phyloP scores from a whole-genome alignment of 2,888 invertebrate genomes.

The Hermaeophaga mercurialis region DNA sequence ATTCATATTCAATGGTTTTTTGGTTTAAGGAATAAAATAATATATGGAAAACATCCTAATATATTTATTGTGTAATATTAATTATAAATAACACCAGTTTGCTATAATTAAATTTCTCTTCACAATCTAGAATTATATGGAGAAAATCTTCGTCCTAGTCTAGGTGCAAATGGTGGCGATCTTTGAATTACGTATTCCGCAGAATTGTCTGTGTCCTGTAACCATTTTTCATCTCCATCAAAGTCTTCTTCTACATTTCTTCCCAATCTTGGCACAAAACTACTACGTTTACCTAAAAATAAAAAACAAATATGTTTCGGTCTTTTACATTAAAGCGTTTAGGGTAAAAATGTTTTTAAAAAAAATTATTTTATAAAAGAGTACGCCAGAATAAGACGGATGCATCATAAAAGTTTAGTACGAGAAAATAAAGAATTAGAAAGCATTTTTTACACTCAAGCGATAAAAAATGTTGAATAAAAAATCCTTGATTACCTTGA shows the following conservation, averaged over 20 bases:
- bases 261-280: conserved; percentile 60
- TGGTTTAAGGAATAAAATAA: conserved; percentile 1
- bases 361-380: no score
- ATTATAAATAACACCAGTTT: conserved; percentile 9
- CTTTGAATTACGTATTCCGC: conserved; percentile 50
- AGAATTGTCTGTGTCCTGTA: conserved; percentile 42
- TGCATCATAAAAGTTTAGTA: no score
- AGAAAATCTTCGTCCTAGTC: conserved; percentile 58
- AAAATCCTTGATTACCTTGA: no score
- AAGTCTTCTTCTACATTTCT: conserved; percentile 54
- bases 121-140: conserved; percentile 59
- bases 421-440: background rate
- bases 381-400: no score
- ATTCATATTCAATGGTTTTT: no score
- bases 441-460: no score
- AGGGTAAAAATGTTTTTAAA: background rate
- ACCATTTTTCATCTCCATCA: conserved; percentile 41
- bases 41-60: conserved; percentile 12
- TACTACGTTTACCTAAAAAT: conserved; percentile 37
- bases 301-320: background rate
- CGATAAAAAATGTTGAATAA: no score
- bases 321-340: background rate
- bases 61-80: conserved; percentile 17
- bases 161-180: conserved; percentile 59
- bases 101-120: conserved; percentile 34